phyloP scores from a whole-genome alignment of 2,113 vertebrate species.

The Psittacara wagleri region DNA sequence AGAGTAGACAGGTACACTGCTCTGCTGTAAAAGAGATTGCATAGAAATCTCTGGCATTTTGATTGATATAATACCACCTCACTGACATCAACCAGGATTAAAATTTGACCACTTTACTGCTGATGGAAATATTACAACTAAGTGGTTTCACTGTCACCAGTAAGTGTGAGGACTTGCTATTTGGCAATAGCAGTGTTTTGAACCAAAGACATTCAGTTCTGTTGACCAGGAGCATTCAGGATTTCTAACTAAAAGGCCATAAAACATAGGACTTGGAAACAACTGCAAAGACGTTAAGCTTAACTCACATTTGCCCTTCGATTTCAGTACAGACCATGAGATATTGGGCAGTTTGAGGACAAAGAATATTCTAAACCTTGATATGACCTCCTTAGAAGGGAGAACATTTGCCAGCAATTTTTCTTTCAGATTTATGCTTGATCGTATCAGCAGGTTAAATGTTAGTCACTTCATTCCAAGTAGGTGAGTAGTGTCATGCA shows the following conservation, averaged over 20 bases:
- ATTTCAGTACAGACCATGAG: not conserved
- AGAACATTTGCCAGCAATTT: conserved; percentile 2
- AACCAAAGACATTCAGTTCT: not conserved
- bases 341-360: not conserved
- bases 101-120: not conserved
- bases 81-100: accelerated
- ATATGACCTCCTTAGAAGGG: not conserved
- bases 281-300: not conserved
- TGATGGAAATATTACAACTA: not conserved
- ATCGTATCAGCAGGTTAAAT: conserved; percentile 21
- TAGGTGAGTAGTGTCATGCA: not conserved
- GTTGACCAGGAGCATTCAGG: not conserved
- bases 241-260: not conserved
- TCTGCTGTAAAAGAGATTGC: conserved; percentile 9
- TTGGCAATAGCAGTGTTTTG: not conserved
- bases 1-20: not conserved
- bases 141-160: not conserved
- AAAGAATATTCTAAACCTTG: not conserved
- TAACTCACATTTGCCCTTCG: not conserved
- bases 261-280: not conserved
- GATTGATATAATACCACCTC: not conserved
- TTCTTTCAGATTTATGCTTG: conserved; percentile 27
- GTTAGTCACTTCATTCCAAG: conserved; percentile 42
- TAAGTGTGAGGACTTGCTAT: not conserved
- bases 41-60: not conserved